Percentiles rank a stretch among this genome's conserved stretches.
These are phyloP conservation scores for Drosophila lowei DNA, from an alignment of 1,140 invertebrate genomes.

Conservation along the genomic window DNA sequence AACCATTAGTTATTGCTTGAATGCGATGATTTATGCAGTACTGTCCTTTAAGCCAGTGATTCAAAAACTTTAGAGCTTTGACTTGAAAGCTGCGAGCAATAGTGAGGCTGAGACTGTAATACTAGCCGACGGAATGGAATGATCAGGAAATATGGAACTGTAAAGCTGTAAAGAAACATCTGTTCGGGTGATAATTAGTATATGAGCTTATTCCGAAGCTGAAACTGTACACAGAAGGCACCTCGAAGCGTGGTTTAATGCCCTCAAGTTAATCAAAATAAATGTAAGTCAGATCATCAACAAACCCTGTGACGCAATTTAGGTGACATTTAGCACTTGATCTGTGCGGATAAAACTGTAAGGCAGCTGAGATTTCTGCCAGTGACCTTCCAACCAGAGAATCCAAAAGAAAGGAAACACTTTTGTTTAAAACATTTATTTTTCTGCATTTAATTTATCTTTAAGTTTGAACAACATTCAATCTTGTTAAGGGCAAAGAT, in stretches of 20 bases:
- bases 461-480: conserved; percentile 77
- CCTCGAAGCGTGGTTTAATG: conserved; percentile 28
- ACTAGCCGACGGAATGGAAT: no score
- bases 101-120: no score
- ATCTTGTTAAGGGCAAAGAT: conserved; percentile 60
- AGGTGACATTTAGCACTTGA: conserved; percentile 16
- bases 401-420: background rate
- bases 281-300: conserved; percentile 44
- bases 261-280: conserved; percentile 26
- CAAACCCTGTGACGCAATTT: conserved; percentile 38
- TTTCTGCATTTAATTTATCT: conserved; percentile 69
- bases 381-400: background rate
- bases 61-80: conserved; percentile 11
- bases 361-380: background rate
- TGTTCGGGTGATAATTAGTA: conserved; percentile 41
- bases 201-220: conserved; percentile 13
- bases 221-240: conserved; percentile 26
- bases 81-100: background rate
- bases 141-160: no score
- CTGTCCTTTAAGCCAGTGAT: background rate
- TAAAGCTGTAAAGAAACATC: conserved; percentile 19
- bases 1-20: no score
- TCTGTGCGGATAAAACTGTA: conserved; percentile 26
- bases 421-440: conserved; percentile 80
- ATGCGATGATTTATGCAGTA: no score